Evolutionary conservation across 1,140 invertebrate genomes (phyloP).

Genomic region (Heliconius himera): DNA sequence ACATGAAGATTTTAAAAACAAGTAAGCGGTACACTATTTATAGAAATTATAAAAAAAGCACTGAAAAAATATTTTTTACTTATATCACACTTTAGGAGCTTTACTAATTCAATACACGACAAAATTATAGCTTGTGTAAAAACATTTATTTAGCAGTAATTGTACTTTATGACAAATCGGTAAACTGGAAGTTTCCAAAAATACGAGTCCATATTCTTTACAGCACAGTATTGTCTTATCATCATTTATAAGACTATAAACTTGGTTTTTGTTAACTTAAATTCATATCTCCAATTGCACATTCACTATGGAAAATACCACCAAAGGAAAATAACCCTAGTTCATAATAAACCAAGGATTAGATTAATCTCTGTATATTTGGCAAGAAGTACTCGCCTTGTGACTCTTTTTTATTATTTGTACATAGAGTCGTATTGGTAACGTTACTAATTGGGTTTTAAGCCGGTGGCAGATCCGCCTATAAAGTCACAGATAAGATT

Average conservation of each 20-base stretch:
- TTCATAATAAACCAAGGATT: conserved; percentile 16
- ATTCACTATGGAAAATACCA: conserved; percentile 20
- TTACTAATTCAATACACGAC: too few species aligned
- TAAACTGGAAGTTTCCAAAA: neutral
- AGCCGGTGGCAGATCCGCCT: conserved; percentile 5
- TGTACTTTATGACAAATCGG: neutral
- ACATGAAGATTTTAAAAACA: too few species aligned
- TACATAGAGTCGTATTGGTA: neutral
- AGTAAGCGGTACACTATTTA: too few species aligned
- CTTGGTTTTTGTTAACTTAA: neutral
- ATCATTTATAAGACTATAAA: neutral
- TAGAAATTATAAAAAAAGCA: too few species aligned
- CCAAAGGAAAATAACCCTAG: conserved; percentile 8
- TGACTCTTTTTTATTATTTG: neutral
- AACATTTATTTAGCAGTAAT: neutral
- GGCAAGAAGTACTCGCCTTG: neutral
- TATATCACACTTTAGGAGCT: too few species aligned
- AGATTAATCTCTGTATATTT: neutral
- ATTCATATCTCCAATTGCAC: neutral
- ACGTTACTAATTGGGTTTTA: neutral
- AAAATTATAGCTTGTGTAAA: neutral
- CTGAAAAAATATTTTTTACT: too few species aligned
- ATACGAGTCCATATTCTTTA: neutral
- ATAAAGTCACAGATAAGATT: conserved; percentile 1
- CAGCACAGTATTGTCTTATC: neutral